Evolutionary conservation across 1,140 invertebrate genomes (phyloP), one percentile per base, ranked within the genome.

Genomic region (Cotesia chilonis): DNA sequence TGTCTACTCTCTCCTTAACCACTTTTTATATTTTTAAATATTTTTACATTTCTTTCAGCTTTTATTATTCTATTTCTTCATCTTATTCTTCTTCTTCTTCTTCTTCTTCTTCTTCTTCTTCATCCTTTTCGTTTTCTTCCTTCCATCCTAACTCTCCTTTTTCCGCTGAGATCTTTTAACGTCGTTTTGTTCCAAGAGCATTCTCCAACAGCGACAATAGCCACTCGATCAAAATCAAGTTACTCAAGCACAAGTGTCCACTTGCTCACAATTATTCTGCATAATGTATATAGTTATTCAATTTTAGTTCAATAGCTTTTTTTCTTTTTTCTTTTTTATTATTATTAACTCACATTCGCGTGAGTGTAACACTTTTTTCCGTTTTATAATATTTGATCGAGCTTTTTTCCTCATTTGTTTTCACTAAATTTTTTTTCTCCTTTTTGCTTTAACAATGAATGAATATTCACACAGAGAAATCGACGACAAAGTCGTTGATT

Each of bases 181-280:
- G 20, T 60, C 67, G 54, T 60, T 70, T 60, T 70, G 17, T 47
- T 61, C 47, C 57, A 47, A 60, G 28, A 14, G 65, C 14, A 55
- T 68, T 66, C 73, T 60, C 61, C 61, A n/a, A 37, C 28, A 20
- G 12, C 37, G 14, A 70, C 57, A 37, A 60, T 17, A n/a, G n/a
- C 54, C 68, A 47, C 68, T 70, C 57, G 57, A 70, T 70, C 38
- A 41, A 57, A 70, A 70, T 70, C 68, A 59, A 38, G 38, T 70
- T 70, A 47, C 59, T 60, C 59, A 28, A 35, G 9, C 9, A 60
- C 20, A 36, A 60, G 59, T 60, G 59, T 20, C 28, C 20, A 12
- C 17, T 36, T 60, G 17, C 59, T 10, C 59, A 2, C 20, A 28
- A 28, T 20, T 60, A 60, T 36, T 60, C 20, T 60, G 54, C 20